Conservation (phyloP, 2,113 vertebrate species). For the Apeltes quadracus region DNA sequence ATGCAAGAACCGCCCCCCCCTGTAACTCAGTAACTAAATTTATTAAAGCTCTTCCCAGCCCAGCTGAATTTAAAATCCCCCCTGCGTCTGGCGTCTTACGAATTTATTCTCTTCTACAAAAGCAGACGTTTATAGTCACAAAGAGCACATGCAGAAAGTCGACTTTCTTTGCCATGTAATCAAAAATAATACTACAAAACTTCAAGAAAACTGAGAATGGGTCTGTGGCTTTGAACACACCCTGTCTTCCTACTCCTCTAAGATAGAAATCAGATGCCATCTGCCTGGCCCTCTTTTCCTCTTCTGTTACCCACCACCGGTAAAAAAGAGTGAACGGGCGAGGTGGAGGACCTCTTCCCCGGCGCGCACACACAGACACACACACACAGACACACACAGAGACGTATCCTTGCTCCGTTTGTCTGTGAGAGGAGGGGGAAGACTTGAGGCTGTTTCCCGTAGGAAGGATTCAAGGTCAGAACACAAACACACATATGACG, state of each 20-base stretch:
- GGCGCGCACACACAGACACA: constrained; percentile 16
- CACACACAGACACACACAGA: constrained; percentile 35
- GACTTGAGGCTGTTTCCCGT: constrained; percentile 64
- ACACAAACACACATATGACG: constrained; percentile 9
- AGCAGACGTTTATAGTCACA: not conserved
- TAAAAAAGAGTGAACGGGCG: constrained; percentile 73
- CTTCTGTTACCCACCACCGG: constrained; percentile 61
- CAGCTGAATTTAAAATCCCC: not conserved
- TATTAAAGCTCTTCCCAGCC: not conserved
- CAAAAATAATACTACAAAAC: not conserved
- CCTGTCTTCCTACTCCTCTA: not conserved
- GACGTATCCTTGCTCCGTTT: constrained; percentile 63
- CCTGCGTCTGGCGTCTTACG: not conserved
- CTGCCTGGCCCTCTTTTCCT: constrained; percentile 22
- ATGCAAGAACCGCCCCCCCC: not conserved
- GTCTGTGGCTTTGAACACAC: not conserved
- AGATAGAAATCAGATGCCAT: constrained; percentile 33
- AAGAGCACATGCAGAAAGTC: not conserved
- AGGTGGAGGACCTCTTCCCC: constrained; percentile 67
- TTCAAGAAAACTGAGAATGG: not conserved
- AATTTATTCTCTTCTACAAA: not conserved
- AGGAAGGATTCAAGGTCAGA: constrained; percentile 77
- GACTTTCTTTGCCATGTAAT: not conserved
- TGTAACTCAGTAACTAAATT: not conserved
- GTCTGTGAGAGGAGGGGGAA: constrained; percentile 62